Conservation (phyloP, 1,140 invertebrate genomes). For the Carposina sasakii region DNA sequence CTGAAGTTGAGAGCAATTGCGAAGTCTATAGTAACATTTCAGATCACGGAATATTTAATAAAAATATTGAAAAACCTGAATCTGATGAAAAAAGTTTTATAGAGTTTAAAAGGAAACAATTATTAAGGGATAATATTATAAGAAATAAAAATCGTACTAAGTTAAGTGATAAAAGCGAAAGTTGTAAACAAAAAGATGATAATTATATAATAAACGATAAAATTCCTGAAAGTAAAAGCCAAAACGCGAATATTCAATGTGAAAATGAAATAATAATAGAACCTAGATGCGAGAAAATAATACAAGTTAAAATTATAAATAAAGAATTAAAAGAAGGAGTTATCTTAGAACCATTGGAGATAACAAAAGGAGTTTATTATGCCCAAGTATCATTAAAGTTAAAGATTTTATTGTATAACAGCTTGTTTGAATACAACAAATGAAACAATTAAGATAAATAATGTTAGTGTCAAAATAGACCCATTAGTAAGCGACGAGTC, state of each 20-base stretch:
- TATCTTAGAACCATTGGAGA: not conserved
- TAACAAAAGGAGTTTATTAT: not conserved
- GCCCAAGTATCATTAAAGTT: not conserved
- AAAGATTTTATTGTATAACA: not conserved
- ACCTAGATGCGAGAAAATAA: not conserved
- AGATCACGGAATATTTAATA: not conserved
- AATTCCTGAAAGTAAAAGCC: not conserved
- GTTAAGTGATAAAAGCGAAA: not conserved
- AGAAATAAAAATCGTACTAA: not conserved
- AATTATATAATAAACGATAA: not conserved
- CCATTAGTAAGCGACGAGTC: not conserved
- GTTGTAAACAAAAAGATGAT: not conserved
- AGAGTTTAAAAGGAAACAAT: not conserved
- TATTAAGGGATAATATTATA: not conserved
- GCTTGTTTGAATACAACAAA: not conserved
- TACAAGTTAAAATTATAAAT: not conserved
- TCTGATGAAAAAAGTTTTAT: not conserved
- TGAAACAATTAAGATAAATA: not conserved
- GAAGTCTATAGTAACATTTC: not conserved
- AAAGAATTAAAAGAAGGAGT: not conserved
- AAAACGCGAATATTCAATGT: not conserved
- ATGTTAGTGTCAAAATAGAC: not conserved
- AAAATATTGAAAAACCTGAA: not conserved
- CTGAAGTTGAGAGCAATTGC: not conserved
- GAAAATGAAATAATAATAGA: not conserved